These are phyloP conservation scores for Schrankia costaestrigalis DNA, from an alignment of 2,888 invertebrate genomes.

Conservation along the genomic window DNA sequence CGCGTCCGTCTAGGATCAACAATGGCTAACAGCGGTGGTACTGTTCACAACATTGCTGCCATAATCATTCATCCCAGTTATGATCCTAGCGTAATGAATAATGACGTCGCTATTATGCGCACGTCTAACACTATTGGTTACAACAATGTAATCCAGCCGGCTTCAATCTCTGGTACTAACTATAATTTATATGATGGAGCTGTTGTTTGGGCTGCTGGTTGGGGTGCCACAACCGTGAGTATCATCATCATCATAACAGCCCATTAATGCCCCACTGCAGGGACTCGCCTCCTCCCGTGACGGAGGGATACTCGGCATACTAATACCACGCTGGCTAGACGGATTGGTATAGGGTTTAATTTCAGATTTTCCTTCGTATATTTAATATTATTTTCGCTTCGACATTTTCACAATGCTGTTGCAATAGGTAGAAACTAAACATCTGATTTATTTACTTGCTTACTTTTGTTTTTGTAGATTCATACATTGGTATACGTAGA, in stretches of 20 bases:
- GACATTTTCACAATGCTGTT: too few relatives aligned
- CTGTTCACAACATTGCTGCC: constrained; percentile 15
- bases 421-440: too few relatives aligned
- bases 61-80: constrained; percentile 28
- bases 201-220: constrained; percentile 51
- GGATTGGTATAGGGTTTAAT: too few relatives aligned
- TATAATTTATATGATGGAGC: constrained; percentile 34
- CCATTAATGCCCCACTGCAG: too few relatives aligned
- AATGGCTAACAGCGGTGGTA: constrained; percentile 34
- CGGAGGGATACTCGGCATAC: too few relatives aligned
- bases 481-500: too few relatives aligned
- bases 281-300: too few relatives aligned
- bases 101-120: constrained; percentile 35
- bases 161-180: constrained; percentile 30
- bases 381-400: too few relatives aligned
- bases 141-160: constrained; percentile 12
- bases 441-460: too few relatives aligned
- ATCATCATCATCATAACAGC: not conserved
- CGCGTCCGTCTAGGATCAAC: constrained; percentile 37
- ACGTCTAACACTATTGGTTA: constrained; percentile 8
- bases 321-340: too few relatives aligned
- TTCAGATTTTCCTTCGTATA: too few relatives aligned
- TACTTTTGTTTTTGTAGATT: too few relatives aligned
- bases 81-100: constrained; percentile 19
- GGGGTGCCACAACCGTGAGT: constrained; percentile 48